These are phyloP conservation scores for Oxyura jamaicensis DNA, from an alignment of 2,113 vertebrate species.

Conservation along the genomic window DNA sequence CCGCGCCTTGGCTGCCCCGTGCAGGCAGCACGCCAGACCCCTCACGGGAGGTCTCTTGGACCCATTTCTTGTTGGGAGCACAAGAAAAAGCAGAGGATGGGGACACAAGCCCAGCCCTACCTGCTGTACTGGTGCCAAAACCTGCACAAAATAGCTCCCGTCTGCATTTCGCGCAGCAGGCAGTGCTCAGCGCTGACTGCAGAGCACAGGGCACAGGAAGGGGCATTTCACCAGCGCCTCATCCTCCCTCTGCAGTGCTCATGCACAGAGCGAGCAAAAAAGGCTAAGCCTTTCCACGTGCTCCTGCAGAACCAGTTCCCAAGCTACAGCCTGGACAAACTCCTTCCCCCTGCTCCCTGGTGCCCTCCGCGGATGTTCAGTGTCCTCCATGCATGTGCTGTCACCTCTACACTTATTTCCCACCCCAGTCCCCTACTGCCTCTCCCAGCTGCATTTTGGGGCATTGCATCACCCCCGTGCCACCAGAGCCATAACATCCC, in stretches of 20 bases:
- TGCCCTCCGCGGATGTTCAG: background rate
- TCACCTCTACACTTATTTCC: background rate
- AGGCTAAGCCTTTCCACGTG: background rate
- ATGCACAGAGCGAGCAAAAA: background rate
- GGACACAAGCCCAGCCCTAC: background rate
- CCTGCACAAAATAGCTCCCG: background rate
- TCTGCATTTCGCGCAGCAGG: background rate
- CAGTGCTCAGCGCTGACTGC: background rate
- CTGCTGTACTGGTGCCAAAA: background rate
- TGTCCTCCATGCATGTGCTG: background rate
- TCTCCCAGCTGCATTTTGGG: background rate
- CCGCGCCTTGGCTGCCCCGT: background rate
- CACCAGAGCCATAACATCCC: background rate
- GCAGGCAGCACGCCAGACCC: accelerated
- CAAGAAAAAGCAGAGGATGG: background rate
- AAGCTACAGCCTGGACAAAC: background rate
- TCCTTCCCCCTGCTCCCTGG: background rate
- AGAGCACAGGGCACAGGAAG: background rate
- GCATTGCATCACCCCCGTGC: background rate
- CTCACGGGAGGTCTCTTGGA: background rate
- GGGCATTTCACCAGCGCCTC: background rate
- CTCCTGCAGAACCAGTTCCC: no score
- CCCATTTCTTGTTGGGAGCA: background rate
- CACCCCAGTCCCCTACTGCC: no score
- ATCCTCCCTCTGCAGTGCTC: no score